phyloP scores from a whole-genome alignment of 2,797 vertebrate genomes.

The Eremophila alpestris region DNA sequence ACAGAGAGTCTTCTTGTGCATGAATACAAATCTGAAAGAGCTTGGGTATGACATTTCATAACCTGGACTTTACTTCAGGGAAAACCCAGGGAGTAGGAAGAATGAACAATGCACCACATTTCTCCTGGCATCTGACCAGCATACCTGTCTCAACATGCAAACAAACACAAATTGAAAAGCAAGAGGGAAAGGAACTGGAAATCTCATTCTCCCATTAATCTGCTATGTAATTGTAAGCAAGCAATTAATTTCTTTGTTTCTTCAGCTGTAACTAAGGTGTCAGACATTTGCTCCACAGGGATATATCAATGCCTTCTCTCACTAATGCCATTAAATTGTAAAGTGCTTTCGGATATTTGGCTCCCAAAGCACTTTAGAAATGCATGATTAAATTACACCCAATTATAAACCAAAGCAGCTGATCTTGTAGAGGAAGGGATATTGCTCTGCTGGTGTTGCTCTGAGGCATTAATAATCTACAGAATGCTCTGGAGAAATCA shows the following conservation, averaged over 20 bases:
- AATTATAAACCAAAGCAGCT: constrained; percentile 44
- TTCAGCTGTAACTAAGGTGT: constrained; percentile 16
- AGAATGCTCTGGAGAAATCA: background rate
- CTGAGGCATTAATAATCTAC: background rate
- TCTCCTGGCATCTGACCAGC: background rate
- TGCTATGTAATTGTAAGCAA: background rate
- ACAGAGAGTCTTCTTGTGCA: background rate
- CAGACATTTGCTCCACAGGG: background rate
- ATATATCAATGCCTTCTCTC: background rate
- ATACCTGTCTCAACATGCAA: background rate
- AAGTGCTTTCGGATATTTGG: constrained; percentile 23
- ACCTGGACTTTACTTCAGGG: background rate
- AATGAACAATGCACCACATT: background rate
- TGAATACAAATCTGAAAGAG: background rate
- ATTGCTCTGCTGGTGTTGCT: background rate
- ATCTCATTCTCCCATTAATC: background rate
- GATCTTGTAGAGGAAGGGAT: constrained; percentile 16
- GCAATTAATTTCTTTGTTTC: constrained; percentile 37
- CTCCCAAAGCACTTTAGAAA: constrained; percentile 42
- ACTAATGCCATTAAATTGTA: constrained; percentile 9
- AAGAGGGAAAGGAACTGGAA: background rate
- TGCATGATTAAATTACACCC: constrained; percentile 45
- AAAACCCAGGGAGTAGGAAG: background rate
- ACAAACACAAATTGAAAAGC: constrained; percentile 13
- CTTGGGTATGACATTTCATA: background rate